Base-by-base conservation (phyloP, 2,113 vertebrate genomes). In the Haplochromis vanheusdeni region DNA sequence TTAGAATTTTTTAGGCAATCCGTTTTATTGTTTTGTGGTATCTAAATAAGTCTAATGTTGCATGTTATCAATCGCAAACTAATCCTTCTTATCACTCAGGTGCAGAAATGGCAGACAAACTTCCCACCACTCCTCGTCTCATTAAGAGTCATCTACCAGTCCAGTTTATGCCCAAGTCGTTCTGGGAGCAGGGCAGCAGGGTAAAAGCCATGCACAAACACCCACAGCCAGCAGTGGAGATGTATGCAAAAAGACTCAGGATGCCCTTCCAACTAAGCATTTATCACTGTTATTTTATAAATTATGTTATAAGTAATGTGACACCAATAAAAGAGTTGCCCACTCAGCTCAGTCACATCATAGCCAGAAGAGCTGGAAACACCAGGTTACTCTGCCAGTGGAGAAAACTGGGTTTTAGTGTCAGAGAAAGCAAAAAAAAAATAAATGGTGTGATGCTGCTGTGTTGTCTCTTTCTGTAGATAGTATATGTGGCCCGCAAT, bases 401-500 rank as follows among this genome's bases (percentile, higher is more conserved):
- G 0, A 73, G 13, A 45, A 26, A 73, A 73, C 13, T 45, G 40
- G 2, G 0, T 23, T 73, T 42, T 26, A 47, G 23, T 28, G 40
- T 42, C 21, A 47, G 40, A 73, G 68, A 45, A 75, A 17, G 9
- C 5, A 28, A 47, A 28, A 35, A 9, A 35, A 9, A 11, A 3
- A 62, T 7, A n/a, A 17, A 47, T 19, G 16, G 6, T 28, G 23
- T 75, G 40, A 47, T 47, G 40, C 70, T 75, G 9, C 14, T 1
- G 3, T 47, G 4, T 7, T 47, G 42, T 12, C 9, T 47, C 9
- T 75, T 47, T 75, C 3, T 82, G 10, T 14, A 98, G 97, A 89
- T 98, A 4, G 93, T 98, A 83, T 97, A 97, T 1, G 92, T 97
- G 84, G 97, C 97, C 1, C 97, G 97, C 89, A 98, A 98, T 79